Conservation (phyloP, 2,888 invertebrate species). For the Drosophila robusta region DNA sequence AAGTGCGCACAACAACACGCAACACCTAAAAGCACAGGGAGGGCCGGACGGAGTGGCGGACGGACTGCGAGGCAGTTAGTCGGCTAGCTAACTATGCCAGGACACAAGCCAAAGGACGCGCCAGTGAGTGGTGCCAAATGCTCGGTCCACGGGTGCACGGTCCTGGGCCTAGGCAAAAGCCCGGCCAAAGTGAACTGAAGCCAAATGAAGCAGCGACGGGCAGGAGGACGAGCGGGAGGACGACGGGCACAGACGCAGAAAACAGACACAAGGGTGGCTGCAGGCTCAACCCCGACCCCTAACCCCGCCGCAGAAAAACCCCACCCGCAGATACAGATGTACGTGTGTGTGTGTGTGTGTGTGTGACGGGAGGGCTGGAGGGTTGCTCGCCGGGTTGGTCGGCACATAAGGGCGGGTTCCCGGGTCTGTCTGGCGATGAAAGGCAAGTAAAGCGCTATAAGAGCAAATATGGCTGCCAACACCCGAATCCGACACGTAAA, state of each 20-base stretch:
- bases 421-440: slow-evolving; percentile 40
- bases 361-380: background rate
- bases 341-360: background rate
- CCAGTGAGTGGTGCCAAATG: slow-evolving; percentile 63
- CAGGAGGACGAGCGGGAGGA: background rate
- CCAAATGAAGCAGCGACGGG: slow-evolving; percentile 57
- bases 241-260: slow-evolving; percentile 2
- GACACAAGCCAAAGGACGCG: slow-evolving; percentile 57
- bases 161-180: slow-evolving; percentile 18
- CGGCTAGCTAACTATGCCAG: slow-evolving; percentile 33
- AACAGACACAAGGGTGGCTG: slow-evolving; percentile 49
- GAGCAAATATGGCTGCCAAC: slow-evolving; percentile 85
- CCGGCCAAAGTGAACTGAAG: slow-evolving; percentile 58
- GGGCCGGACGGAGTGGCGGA: background rate
- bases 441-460: slow-evolving; percentile 82
- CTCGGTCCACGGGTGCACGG: slow-evolving; percentile 28
- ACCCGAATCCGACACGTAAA: slow-evolving; percentile 85
- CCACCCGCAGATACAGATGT: background rate
- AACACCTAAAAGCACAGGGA: slow-evolving; percentile 35
- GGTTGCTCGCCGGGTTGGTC: slow-evolving; percentile 59
- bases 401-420: slow-evolving; percentile 58
- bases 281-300: slow-evolving; percentile 20
- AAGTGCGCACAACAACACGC: slow-evolving; percentile 60
- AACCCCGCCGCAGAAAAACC: background rate
- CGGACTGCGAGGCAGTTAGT: background rate